phyloP scores from a whole-genome alignment of 2,113 vertebrate species.

The Chamaetylas fuelleborni region DNA sequence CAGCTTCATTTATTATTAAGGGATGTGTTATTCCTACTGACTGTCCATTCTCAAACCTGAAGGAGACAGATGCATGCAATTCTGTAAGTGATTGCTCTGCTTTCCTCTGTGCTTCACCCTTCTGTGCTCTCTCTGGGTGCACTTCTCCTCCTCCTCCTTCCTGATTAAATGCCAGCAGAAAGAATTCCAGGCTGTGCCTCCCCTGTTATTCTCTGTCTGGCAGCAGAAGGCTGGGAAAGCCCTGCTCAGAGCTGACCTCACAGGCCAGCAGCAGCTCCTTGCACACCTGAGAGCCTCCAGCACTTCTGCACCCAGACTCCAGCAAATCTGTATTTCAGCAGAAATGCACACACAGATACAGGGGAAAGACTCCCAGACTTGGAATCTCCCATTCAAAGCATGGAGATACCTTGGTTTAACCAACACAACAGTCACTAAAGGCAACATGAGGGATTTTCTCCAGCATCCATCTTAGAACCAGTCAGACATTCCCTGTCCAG shows the following conservation, averaged over 20 bases:
- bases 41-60: not conserved
- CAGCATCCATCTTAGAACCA: not conserved
- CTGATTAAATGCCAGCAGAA: not conserved
- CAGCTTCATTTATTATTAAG: not conserved
- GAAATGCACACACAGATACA: not conserved
- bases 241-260: not conserved
- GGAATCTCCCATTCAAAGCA: not conserved
- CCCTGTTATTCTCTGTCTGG: not conserved
- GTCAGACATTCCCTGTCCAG: not conserved
- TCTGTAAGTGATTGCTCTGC: not conserved
- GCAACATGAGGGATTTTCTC: not conserved
- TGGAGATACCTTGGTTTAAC: not conserved
- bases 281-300: not conserved
- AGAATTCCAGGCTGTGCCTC: not conserved
- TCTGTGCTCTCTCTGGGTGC: not conserved
- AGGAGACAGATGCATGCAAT: not conserved
- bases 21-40: not conserved
- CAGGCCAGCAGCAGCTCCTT: not conserved
- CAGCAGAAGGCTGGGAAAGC: not conserved
- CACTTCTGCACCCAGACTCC: not conserved
- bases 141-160: not conserved
- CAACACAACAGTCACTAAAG: not conserved
- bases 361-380: not conserved
- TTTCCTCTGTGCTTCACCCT: not conserved
- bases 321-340: rapidly evolving